These are phyloP conservation scores for Bombylius discolor DNA, from an alignment of 2,888 invertebrate genomes.

Conservation along the genomic window DNA sequence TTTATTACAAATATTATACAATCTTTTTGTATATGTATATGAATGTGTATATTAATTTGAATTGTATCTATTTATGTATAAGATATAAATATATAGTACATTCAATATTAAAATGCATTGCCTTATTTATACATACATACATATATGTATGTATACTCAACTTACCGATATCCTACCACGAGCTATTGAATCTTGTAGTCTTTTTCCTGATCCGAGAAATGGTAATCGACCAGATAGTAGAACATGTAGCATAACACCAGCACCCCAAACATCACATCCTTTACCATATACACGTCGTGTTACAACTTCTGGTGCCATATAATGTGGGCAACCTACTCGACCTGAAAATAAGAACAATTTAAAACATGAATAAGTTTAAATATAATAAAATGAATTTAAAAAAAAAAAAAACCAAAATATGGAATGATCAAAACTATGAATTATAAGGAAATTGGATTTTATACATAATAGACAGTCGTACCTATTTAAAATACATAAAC, in stretches of 20 bases:
- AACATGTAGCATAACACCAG: conserved; percentile 87
- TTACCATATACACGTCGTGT: conserved; percentile 82
- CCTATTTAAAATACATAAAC: no score
- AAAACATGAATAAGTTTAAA: no score
- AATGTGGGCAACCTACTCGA: conserved; percentile 90
- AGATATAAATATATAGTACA: no score
- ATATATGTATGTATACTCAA: not conserved
- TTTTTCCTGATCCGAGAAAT: conserved; percentile 86
- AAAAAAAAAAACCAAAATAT: not conserved
- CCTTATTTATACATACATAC: no score
- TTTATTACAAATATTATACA: no score
- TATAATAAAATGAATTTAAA: not conserved
- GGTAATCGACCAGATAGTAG: conserved; percentile 89
- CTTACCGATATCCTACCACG: conserved; percentile 68
- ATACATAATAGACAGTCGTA: no score
- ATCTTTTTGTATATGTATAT: no score
- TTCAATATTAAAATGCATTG: no score
- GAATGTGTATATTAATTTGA: no score
- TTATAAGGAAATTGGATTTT: no score
- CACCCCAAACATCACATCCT: conserved; percentile 96
- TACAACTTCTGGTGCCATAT: conserved; percentile 97
- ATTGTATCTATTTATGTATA: no score
- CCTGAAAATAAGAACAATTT: conserved; percentile 40
- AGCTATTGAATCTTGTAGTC: conserved; percentile 84
- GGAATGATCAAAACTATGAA: no score